Evolutionary conservation across 2,797 vertebrate species (phyloP), one percentile per base, ranked within the genome.

Genomic region (Sternarchorhynchus goeldii): DNA sequence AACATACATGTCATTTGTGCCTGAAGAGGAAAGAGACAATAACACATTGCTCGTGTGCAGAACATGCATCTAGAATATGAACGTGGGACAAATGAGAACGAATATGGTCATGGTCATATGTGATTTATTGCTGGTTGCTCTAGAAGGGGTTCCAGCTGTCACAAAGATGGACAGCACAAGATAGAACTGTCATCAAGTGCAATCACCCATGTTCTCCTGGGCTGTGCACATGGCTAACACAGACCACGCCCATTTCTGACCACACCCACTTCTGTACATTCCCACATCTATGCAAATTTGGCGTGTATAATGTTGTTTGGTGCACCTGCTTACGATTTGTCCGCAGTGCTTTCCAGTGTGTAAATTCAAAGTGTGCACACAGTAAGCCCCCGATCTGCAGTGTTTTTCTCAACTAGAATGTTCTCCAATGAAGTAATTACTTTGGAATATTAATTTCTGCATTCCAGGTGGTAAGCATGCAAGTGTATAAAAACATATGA

Each of bases 91-190:
- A 65, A 45, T 66, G 20, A 66, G 36, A 65, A 6, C 1, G 5
- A 25, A 31, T 18, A 8, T 29, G 21, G 36, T n/a, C 39, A 3
- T 57, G n/a, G 34, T 36, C 34, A 2, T 7, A 7, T 12, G 10
- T 50, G 45, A 50, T 50, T 10, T 50, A 14, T 16, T 16, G 6
- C 7, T 21, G 20, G 31, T 59, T 39, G 36, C 36, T 5, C 36
- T 41, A 6, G 5, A 58, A 39, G n/a, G 18, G 56, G 55, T 20
- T 21, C 3, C 3, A 25, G 20, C 70, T 59, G 70, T 73, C 70
- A 59, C 32, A 41, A 59, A 73, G 70, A 73, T 2, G 34, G 70
- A 73, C 70, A 58, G 70, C 70, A 39, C 32, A 59, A 73, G 34
- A 59, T 73, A 32, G 70, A 73, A 59, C 31, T 73, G 70, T 58